Percentiles rank a stretch among this genome's conserved stretches.
Conservation (phyloP, 1,140 invertebrate species). For the Venturia canescens region DNA sequence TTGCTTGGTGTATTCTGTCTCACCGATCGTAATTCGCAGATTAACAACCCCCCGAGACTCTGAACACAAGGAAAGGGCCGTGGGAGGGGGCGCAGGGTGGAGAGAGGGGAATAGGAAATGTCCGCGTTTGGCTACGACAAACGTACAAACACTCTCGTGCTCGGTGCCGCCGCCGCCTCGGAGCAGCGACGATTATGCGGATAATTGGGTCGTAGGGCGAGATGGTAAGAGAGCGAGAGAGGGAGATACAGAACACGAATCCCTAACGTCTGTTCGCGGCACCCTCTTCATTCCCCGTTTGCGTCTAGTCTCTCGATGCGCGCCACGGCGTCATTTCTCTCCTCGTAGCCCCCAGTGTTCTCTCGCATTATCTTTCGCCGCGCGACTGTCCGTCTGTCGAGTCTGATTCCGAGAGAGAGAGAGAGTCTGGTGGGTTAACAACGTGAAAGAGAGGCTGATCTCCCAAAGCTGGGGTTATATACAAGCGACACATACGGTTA, state of each 20-base stretch:
- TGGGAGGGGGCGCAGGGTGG: not conserved
- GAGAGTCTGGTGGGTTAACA: constrained; percentile 7
- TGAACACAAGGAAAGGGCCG: not conserved
- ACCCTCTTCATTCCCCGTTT: constrained; percentile 34
- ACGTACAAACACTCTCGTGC: constrained; percentile 33
- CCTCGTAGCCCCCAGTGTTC: not conserved
- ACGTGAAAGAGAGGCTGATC: not conserved
- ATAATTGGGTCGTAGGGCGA: constrained; percentile 52
- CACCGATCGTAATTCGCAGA: constrained; percentile 44
- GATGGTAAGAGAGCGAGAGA: constrained; percentile 10
- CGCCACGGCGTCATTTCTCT: constrained; percentile 8
- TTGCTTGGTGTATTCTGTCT: constrained; percentile 22
- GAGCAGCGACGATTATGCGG: constrained; percentile 51
- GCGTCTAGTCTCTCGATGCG: not conserved
- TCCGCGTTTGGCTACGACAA: constrained; percentile 34
- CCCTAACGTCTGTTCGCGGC: constrained; percentile 33
- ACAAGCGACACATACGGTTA: not conserved
- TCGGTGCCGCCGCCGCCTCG: not conserved
- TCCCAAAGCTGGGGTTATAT: not conserved
- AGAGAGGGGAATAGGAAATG: not conserved
- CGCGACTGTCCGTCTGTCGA: constrained; percentile 41
- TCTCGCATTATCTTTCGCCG: constrained; percentile 35
- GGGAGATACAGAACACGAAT: no score
- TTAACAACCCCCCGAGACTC: constrained; percentile 39
- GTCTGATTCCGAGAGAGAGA: constrained; percentile 2